Evolutionary conservation across 2,888 invertebrate species (phyloP).

Genomic region (Drosophila paracracens): DNA sequence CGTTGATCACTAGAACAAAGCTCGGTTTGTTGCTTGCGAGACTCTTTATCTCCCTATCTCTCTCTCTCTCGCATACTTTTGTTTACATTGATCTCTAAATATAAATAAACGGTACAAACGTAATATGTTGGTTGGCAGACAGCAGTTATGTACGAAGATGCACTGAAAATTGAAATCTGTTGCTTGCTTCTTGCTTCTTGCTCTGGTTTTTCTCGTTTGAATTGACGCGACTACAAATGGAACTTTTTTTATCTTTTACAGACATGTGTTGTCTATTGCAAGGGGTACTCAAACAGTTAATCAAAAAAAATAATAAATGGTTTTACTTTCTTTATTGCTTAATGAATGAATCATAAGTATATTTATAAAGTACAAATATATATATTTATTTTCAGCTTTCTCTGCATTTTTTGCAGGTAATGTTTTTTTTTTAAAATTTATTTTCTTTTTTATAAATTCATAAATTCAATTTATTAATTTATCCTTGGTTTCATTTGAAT

Average conservation of each 20-base stretch:
- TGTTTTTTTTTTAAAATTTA: background rate
- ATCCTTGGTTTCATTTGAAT: slow-evolving; percentile 61
- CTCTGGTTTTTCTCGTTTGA: slow-evolving; percentile 40
- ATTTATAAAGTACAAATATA: background rate
- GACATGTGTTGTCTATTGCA: slow-evolving; percentile 31
- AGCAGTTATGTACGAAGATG: slow-evolving; percentile 29
- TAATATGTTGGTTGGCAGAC: slow-evolving; percentile 21
- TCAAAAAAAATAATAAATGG: background rate
- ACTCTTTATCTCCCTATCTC: background rate
- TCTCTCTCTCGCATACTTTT: slow-evolving; percentile 21
- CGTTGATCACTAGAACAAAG: slow-evolving; percentile 19
- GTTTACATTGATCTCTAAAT: slow-evolving; percentile 49
- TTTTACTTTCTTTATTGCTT: background rate
- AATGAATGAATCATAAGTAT: slow-evolving; percentile 7
- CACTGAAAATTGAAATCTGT: slow-evolving; percentile 60
- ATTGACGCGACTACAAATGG: slow-evolving; percentile 52
- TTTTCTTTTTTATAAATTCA: background rate
- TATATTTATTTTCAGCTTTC: background rate
- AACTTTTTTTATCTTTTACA: slow-evolving; percentile 40
- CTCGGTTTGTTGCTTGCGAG: slow-evolving; percentile 2
- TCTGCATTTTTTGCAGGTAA: background rate
- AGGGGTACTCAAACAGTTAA: slow-evolving; percentile 23
- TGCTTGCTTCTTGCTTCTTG: slow-evolving; percentile 10
- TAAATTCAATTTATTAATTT: background rate
- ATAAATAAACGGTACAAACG: slow-evolving; percentile 34